A percentile compares a stretch with the other conserved stretches of the same genome.
phyloP scores from a whole-genome alignment of 2,888 invertebrate genomes.

The Amphipyra berbera region DNA sequence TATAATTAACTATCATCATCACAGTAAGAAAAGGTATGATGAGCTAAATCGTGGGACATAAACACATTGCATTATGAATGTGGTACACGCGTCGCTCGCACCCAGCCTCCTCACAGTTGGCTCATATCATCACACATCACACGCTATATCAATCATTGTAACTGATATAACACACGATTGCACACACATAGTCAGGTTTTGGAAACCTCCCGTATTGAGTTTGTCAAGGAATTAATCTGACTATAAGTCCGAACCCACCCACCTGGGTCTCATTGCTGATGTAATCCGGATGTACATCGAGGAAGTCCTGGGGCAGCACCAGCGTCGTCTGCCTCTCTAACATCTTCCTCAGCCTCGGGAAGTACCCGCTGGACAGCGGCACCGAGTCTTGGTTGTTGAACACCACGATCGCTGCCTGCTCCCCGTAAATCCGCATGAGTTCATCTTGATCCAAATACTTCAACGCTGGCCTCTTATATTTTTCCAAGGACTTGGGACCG shows the following conservation, averaged over 20 bases:
- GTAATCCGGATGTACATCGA: constrained; percentile 90
- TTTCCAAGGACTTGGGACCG: constrained; percentile 87
- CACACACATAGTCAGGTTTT: no score
- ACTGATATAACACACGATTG: no score
- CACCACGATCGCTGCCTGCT: constrained; percentile 89
- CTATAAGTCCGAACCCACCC: constrained; percentile 18
- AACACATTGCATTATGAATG: no score
- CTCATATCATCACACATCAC: no score
- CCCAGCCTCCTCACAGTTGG: no score
- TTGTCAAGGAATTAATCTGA: not conserved
- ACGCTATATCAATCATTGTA: no score
- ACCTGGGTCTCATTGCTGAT: constrained; percentile 91
- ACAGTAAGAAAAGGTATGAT: no score
- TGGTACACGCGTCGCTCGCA: no score
- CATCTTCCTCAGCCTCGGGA: constrained; percentile 89
- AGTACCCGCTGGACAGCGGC: constrained; percentile 87
- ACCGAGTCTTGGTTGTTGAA: constrained; percentile 90
- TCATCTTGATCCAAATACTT: constrained; percentile 88
- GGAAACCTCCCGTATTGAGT: no score
- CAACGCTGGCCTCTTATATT: constrained; percentile 86
- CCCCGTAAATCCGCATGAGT: constrained; percentile 89
- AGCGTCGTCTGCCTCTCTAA: constrained; percentile 86
- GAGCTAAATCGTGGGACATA: no score
- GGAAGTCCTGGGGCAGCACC: constrained; percentile 89
- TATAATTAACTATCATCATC: no score